These are phyloP conservation scores for Oscheius sp. DNA, from an alignment of 2,888 invertebrate species.

Conservation along the genomic window DNA sequence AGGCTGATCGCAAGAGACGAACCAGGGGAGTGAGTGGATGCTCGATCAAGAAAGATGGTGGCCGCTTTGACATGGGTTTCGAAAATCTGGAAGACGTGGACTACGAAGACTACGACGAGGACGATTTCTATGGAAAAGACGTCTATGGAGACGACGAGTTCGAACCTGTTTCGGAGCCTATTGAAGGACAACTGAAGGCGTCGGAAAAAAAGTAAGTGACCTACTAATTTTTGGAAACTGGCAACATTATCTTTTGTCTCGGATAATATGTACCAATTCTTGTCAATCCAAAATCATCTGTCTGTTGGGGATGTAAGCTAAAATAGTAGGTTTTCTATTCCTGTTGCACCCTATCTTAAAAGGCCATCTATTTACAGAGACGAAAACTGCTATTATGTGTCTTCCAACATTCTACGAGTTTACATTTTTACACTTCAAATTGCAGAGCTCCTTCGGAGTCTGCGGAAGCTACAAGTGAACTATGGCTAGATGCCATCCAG, in stretches of 20 bases:
- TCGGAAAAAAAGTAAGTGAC: neutral
- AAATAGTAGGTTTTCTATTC: too few relatives aligned
- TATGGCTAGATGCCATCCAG: neutral
- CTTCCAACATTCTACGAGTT: too few relatives aligned
- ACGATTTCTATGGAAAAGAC: conserved; percentile 5
- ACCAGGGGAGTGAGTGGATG: conserved; percentile 45
- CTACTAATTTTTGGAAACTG: neutral
- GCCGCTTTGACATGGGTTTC: conserved; percentile 41
- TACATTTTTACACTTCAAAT: neutral
- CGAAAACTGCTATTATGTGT: too few relatives aligned
- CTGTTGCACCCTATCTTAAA: too few relatives aligned
- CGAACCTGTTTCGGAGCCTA: neutral
- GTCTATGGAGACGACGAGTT: conserved; percentile 1
- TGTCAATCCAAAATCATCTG: too few relatives aligned
- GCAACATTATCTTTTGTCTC: neutral
- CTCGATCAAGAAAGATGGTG: conserved; percentile 47
- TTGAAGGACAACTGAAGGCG: neutral
- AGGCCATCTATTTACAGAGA: too few relatives aligned
- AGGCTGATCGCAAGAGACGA: conserved; percentile 44
- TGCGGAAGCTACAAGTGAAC: neutral
- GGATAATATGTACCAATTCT: too few relatives aligned
- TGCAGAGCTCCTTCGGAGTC: neutral
- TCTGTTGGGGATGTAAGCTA: too few relatives aligned
- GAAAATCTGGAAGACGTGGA: conserved; percentile 35
- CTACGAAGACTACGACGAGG: conserved; percentile 38